Conservation (phyloP, 2,888 invertebrate genomes). For the Myathropa florea region DNA sequence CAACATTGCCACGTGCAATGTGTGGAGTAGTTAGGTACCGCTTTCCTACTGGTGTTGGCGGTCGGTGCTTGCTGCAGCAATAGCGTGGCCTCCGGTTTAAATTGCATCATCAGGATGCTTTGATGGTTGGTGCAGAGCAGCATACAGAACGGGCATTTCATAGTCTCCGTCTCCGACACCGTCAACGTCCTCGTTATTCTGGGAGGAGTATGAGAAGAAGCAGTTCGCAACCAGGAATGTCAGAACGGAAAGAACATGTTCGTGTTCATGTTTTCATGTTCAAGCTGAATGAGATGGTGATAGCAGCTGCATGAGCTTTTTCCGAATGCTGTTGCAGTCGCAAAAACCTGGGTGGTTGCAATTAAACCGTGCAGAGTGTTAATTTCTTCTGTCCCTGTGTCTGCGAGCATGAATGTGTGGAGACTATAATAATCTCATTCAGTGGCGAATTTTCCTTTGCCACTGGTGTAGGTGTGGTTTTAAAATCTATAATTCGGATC, state of each 20-base stretch:
- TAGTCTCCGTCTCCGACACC: not conserved
- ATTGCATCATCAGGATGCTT: constrained; percentile 37
- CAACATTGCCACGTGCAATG: constrained; percentile 34
- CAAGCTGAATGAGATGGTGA: not conserved
- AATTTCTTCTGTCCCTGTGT: not conserved
- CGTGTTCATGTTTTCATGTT: not conserved
- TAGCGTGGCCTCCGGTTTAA: constrained; percentile 29
- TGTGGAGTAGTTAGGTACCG: not conserved
- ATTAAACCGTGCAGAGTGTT: not conserved
- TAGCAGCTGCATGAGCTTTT: not conserved
- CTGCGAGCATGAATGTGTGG: too few relatives aligned
- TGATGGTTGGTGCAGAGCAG: not conserved
- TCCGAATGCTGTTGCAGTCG: not conserved
- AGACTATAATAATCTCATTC: too few relatives aligned
- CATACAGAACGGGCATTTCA: not conserved
- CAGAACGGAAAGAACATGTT: not conserved
- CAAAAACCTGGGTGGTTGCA: not conserved
- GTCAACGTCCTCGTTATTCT: not conserved
- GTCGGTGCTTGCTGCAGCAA: constrained; percentile 7
- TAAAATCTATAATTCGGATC: too few relatives aligned
- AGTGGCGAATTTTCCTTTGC: too few relatives aligned
- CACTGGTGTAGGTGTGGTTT: too few relatives aligned
- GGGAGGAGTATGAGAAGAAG: not conserved
- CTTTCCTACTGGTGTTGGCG: not conserved
- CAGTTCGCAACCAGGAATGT: not conserved